phyloP scores from a whole-genome alignment of 2,797 vertebrate species.

The Sebastes flavidus region DNA sequence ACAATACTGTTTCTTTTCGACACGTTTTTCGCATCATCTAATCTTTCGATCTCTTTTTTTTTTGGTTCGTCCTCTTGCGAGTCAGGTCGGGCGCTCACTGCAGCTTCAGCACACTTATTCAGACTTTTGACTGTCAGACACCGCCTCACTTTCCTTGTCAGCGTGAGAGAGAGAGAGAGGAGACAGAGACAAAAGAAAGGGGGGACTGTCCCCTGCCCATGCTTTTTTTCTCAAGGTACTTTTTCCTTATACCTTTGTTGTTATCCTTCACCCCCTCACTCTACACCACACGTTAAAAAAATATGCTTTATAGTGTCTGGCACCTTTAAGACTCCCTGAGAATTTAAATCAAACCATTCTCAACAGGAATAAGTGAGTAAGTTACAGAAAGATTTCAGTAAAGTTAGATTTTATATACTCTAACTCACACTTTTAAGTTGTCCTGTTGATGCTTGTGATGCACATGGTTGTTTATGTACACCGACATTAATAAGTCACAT shows the following conservation, averaged over 20 bases:
- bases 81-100: constrained; percentile 46
- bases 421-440: background rate
- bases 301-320: constrained; percentile 16
- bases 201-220: constrained; percentile 68
- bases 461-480: background rate
- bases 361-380: background rate
- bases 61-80: constrained; percentile 41
- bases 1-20: constrained; percentile 17
- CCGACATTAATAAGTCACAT: background rate
- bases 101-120: constrained; percentile 51
- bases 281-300: constrained; percentile 19
- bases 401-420: background rate
- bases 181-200: constrained; percentile 39
- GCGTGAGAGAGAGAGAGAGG: constrained; percentile 19
- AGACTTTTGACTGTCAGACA: constrained; percentile 68
- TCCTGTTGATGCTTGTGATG: background rate
- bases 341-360: constrained; percentile 11
- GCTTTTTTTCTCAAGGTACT: constrained; percentile 67
- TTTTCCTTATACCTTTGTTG: constrained; percentile 70
- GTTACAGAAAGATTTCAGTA: background rate
- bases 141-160: constrained; percentile 67
- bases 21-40: constrained; percentile 25
- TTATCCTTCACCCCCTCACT: constrained; percentile 69
- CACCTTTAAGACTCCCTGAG: constrained; percentile 25
- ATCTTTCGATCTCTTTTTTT: constrained; percentile 28